A percentile compares a stretch with the other conserved stretches of the same genome.
phyloP scores from a whole-genome alignment of 2,113 vertebrate genomes.

The Aramus guarauna region DNA sequence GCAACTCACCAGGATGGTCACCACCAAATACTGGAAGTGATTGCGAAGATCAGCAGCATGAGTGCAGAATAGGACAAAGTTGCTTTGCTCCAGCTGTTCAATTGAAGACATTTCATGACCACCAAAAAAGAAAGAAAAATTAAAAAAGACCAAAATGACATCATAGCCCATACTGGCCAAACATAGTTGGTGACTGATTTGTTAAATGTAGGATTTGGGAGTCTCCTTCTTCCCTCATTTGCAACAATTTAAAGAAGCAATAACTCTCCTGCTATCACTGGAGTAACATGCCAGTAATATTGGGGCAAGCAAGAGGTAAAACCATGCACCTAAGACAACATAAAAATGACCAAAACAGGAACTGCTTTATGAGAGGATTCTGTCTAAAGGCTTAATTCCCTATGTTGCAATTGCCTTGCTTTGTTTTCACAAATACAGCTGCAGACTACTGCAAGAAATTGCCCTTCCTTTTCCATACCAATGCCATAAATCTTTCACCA shows the following conservation, averaged over 20 bases:
- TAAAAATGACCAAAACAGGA: neutral
- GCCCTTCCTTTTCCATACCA: neutral
- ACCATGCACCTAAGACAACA: neutral
- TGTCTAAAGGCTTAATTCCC: neutral
- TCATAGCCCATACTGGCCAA: neutral
- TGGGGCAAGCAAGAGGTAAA: neutral
- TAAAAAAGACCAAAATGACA: neutral
- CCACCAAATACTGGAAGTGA: conserved; percentile 91
- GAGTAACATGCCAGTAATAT: neutral
- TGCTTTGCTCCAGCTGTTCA: conserved; percentile 89
- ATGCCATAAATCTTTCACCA: neutral
- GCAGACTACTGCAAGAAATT: neutral
- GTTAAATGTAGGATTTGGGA: neutral
- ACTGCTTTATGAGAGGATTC: neutral
- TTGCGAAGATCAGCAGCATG: conserved; percentile 84
- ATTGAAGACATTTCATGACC: neutral
- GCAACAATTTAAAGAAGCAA: neutral
- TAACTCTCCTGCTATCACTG: neutral
- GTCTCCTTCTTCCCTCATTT: neutral
- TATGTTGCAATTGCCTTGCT: neutral
- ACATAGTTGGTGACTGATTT: neutral
- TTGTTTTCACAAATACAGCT: neutral
- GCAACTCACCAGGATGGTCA: conserved; percentile 90
- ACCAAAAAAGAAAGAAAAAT: neutral
- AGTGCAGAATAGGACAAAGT: conserved; percentile 95